phyloP scores from a whole-genome alignment of 1,140 invertebrate genomes.

The Trichonephila clavipes region DNA sequence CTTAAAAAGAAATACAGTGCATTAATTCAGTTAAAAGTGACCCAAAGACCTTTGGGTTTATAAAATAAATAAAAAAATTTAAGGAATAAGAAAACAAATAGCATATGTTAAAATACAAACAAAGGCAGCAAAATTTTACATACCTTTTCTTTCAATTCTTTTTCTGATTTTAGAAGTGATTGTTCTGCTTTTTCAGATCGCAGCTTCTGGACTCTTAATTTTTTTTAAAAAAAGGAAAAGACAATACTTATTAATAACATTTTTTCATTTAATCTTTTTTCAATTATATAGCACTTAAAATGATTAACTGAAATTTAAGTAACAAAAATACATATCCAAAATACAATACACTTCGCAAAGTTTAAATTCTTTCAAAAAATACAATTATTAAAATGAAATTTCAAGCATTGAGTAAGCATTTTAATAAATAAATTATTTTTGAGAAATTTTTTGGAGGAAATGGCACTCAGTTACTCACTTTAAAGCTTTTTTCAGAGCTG shows the following conservation, averaged over 20 bases:
- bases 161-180: background rate
- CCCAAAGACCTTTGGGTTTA: background rate
- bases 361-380: no score
- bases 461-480: slow-evolving; percentile 16
- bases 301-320: no score
- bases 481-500: slow-evolving; percentile 60
- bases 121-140: background rate
- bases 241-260: background rate
- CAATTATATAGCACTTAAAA: no score
- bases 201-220: background rate
- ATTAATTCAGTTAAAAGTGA: background rate
- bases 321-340: no score
- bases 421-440: no score
- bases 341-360: no score
- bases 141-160: slow-evolving; percentile 45
- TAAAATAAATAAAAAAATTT: background rate
- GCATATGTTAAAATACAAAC: background rate
- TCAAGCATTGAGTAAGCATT: no score
- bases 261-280: no score
- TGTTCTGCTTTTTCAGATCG: background rate
- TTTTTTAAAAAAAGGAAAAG: background rate
- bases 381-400: no score
- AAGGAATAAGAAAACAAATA: background rate
- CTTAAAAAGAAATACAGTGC: background rate
- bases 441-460: background rate